phyloP scores from a whole-genome alignment of 2,113 vertebrate species.

The Pandion haliaetus region DNA sequence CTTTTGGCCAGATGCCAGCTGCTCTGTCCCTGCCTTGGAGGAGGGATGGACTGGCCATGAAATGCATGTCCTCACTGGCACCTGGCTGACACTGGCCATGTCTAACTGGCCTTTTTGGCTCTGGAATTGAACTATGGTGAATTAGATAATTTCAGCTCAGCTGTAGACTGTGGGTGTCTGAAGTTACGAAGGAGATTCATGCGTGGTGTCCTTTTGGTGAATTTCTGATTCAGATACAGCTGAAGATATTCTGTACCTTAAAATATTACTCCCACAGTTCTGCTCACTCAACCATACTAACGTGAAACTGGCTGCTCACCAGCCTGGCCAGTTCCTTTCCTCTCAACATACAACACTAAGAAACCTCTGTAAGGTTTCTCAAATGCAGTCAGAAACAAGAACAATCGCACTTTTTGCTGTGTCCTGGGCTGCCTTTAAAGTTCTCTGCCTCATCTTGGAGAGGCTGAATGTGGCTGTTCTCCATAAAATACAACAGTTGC shows the following conservation, averaged over 20 bases:
- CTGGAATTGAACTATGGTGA: neutral
- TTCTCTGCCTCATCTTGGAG: neutral
- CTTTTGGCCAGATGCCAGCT: neutral
- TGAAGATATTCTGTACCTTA: neutral
- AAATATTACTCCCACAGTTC: neutral
- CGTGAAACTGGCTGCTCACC: neutral
- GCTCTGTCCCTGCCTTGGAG: neutral
- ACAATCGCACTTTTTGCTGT: neutral
- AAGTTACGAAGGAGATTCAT: neutral
- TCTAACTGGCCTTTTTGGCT: neutral
- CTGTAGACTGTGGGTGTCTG: neutral
- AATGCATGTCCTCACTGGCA: neutral
- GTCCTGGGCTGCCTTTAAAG: neutral
- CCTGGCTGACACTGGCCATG: neutral
- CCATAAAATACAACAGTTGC: neutral
- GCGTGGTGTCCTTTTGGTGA: neutral
- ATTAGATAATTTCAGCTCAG: neutral
- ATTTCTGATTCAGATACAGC: neutral
- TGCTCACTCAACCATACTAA: neutral
- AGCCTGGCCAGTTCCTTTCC: neutral
- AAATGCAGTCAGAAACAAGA: neutral
- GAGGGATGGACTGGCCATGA: neutral
- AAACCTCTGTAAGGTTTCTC: neutral
- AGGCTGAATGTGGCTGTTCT: neutral
- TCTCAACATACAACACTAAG: neutral